Evolutionary conservation across 2,797 vertebrate genomes (phyloP).

Genomic region (Rhyacichthys aspro): DNA sequence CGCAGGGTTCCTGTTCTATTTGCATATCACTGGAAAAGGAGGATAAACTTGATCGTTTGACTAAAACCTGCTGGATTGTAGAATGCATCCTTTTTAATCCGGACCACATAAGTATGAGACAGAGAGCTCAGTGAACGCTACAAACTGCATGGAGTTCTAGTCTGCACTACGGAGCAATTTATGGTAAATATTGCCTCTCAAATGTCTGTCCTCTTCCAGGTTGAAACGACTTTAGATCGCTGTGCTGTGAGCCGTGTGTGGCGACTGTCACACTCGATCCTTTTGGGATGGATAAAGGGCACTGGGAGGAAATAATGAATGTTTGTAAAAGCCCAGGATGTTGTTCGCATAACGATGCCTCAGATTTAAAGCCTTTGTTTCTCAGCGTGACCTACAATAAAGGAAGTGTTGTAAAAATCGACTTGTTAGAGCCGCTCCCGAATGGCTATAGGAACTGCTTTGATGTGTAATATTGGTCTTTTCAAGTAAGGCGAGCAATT

Average conservation of each 20-base stretch:
- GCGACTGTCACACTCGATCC: slow-evolving; percentile 7
- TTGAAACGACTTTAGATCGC: slow-evolving; percentile 3
- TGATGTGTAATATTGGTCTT: slow-evolving; percentile 76
- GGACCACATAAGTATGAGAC: slow-evolving; percentile 67
- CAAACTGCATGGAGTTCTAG: slow-evolving; percentile 82
- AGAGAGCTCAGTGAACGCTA: slow-evolving; percentile 67
- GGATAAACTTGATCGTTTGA: slow-evolving; percentile 71
- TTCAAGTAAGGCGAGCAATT: slow-evolving; percentile 74
- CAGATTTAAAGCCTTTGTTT: slow-evolving; percentile 68
- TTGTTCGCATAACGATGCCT: slow-evolving; percentile 36
- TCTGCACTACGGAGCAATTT: slow-evolving; percentile 80
- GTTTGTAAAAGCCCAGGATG: slow-evolving; percentile 44
- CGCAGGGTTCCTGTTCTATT: slow-evolving; percentile 53
- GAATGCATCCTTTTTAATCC: slow-evolving; percentile 77
- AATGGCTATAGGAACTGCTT: slow-evolving; percentile 72
- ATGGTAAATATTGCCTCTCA: slow-evolving; percentile 74
- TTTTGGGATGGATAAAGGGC: slow-evolving; percentile 18
- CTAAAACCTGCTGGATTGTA: slow-evolving; percentile 66
- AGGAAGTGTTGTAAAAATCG: slow-evolving; percentile 75
- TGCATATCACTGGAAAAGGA: slow-evolving; percentile 60
- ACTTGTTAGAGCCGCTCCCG: slow-evolving; percentile 69
- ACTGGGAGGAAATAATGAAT: slow-evolving; percentile 22
- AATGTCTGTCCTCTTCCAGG: background rate
- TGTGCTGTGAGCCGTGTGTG: slow-evolving; percentile 8
- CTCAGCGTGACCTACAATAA: slow-evolving; percentile 67